These are phyloP conservation scores for Ptycholaimellus sp. DNA, from an alignment of 2,888 invertebrate species.

Conservation along the genomic window DNA sequence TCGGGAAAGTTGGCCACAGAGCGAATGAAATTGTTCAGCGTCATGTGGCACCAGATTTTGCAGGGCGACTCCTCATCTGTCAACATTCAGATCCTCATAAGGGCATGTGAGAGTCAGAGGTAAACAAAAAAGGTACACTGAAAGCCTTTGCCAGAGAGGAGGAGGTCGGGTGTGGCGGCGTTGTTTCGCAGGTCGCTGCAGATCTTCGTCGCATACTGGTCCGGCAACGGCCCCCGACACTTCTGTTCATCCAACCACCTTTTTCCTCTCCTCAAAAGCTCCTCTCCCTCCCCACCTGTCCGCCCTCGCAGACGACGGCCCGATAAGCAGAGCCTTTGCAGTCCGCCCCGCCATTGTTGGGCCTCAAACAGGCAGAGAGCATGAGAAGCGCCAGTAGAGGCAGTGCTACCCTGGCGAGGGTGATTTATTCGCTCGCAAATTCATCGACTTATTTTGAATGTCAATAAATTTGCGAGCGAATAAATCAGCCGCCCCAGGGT, in stretches of 20 bases:
- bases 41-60: slow-evolving; percentile 5
- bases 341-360: slow-evolving; percentile 15
- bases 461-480: background rate
- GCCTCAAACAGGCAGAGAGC: no score
- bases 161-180: slow-evolving; percentile 5
- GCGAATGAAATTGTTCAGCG: slow-evolving; percentile 12
- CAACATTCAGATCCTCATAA: no score
- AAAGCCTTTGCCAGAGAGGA: slow-evolving; percentile 4
- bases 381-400: no score
- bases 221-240: background rate
- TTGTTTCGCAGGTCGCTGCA: slow-evolving; percentile 4
- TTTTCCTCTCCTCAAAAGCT: slow-evolving; percentile 9
- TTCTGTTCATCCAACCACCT: background rate
- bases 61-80: slow-evolving; percentile 5
- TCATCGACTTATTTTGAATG: background rate
- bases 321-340: slow-evolving; percentile 16
- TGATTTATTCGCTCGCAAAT: no score
- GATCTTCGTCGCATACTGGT: slow-evolving; percentile 1
- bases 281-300: background rate
- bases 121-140: slow-evolving; percentile 4
- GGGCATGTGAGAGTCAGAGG: background rate
- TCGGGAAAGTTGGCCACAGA: slow-evolving; percentile 19
- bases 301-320: slow-evolving; percentile 12
- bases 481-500: no score
- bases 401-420: no score